phyloP scores from a whole-genome alignment of 2,888 invertebrate genomes.

The Dysmachus trigonus region DNA sequence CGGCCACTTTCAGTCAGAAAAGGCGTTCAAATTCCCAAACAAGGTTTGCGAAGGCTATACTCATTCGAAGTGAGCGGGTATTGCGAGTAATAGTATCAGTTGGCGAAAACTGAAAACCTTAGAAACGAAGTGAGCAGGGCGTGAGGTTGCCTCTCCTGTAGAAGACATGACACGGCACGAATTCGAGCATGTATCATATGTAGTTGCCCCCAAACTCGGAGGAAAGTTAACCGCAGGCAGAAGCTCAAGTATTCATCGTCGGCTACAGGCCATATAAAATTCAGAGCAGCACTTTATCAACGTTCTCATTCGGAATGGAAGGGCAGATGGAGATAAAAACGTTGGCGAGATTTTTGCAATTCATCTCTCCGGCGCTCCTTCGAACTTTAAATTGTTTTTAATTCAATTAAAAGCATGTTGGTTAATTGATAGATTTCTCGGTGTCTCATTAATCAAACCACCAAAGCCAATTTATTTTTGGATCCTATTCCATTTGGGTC shows the following conservation, averaged over 20 bases:
- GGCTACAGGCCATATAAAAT: slow-evolving; percentile 7
- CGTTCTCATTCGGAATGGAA: not conserved
- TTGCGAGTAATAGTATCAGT: not conserved
- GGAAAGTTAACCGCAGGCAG: not conserved
- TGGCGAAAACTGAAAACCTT: not conserved
- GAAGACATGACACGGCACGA: slow-evolving; percentile 23
- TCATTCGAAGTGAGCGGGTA: not conserved
- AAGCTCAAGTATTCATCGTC: slow-evolving; percentile 16
- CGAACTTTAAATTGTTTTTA: slow-evolving; percentile 34
- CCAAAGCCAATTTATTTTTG: slow-evolving; percentile 36
- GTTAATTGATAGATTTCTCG: slow-evolving; percentile 49
- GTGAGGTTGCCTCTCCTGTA: not conserved
- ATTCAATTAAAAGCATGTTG: slow-evolving; percentile 49
- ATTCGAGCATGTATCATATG: slow-evolving; percentile 16
- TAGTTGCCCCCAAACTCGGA: not conserved
- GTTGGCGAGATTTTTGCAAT: slow-evolving; percentile 24
- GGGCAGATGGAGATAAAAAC: slow-evolving; percentile 6
- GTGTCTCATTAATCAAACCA: slow-evolving; percentile 48
- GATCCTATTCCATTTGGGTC: not conserved
- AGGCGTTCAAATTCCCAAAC: slow-evolving; percentile 11
- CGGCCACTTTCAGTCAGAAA: not conserved
- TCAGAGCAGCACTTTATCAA: slow-evolving; percentile 22
- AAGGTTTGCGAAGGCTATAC: not conserved
- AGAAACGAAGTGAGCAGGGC: not conserved
- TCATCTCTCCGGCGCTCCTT: not conserved